phyloP scores from a whole-genome alignment of 2,797 vertebrate genomes.

The Okamejei kenojei region DNA sequence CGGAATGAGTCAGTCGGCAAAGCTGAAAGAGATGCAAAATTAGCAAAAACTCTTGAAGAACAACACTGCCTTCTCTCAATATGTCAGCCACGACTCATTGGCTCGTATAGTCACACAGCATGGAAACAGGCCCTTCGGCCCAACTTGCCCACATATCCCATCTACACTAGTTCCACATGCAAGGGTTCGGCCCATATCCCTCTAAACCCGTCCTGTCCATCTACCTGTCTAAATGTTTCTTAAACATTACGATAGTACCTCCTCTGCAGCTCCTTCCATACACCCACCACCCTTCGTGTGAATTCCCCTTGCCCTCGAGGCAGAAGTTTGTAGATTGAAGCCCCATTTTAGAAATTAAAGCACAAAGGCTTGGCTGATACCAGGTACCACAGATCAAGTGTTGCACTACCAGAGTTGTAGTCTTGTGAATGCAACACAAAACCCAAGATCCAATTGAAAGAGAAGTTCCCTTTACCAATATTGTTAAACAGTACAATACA shows the following conservation, averaged over 20 bases:
- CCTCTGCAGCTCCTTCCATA: no score
- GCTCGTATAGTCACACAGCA: no score
- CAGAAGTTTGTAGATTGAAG: not conserved
- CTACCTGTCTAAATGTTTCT: no score
- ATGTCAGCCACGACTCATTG: not conserved
- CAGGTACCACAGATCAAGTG: not conserved
- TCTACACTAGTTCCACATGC: no score
- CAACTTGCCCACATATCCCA: no score
- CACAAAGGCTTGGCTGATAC: not conserved
- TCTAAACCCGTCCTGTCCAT: no score
- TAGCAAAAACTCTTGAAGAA: not conserved
- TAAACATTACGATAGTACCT: no score
- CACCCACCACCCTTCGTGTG: no score
- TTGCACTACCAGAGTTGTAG: no score
- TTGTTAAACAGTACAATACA: not conserved
- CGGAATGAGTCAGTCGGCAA: slow-evolving; percentile 65
- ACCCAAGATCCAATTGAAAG: not conserved
- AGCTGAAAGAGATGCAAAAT: not conserved
- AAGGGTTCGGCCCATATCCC: no score
- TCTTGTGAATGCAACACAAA: not conserved
- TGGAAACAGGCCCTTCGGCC: no score
- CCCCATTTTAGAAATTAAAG: not conserved
- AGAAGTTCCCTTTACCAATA: not conserved
- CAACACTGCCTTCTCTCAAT: not conserved
- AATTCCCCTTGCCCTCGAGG: no score